Evolutionary conservation across 2,797 vertebrate genomes (phyloP), one percentile per base, ranked within the genome.

Genomic region (Saxicola maurus): DNA sequence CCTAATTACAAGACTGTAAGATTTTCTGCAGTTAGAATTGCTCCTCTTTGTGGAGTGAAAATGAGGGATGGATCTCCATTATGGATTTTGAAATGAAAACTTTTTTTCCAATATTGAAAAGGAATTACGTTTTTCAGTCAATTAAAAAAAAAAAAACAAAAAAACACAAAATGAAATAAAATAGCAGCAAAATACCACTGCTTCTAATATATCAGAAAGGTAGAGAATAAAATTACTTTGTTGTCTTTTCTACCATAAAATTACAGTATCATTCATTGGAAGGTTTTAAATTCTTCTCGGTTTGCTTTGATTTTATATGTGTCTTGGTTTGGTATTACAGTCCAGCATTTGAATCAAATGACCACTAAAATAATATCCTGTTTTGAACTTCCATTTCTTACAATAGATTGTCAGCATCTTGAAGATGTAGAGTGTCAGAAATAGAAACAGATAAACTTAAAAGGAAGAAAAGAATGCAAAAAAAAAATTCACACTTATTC

Each of bases 61-160:
- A 37, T 42, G 37, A 56, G 4, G 24, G 15, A 53, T 28, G 16
- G 8, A 46, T 81, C 43, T 8, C 17, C 13, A 21, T 60, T 57
- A 69, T 0, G 8, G 17, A 40, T 80, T 89, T 79, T 73, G 40
- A 89, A 87, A 66, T 25, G 8, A 5, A 57, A 75, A 37, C 4
- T 20, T 9, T 19, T 59, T 31, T 90, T 61, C 20, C 13, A 30
- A 0, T n/a, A 20, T 35, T 76, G 23, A 59, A 84, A 74, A 40
- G 8, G 6, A 83, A 75, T 53, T 0, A 16, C 5, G 24, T 37
- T 27, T 11, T 17, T 77, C 42, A 68, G 11, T 31, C 24, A 88
- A 49, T 30, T 23, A 5, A 2, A 23, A 55, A 65, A 8, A 65
- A 8, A 31, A 42, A 25, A 0, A 6, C 1, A 1, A 3, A 14